Conservation (phyloP, 2,888 invertebrate genomes). For the Mesorhabditis spiculigera region DNA sequence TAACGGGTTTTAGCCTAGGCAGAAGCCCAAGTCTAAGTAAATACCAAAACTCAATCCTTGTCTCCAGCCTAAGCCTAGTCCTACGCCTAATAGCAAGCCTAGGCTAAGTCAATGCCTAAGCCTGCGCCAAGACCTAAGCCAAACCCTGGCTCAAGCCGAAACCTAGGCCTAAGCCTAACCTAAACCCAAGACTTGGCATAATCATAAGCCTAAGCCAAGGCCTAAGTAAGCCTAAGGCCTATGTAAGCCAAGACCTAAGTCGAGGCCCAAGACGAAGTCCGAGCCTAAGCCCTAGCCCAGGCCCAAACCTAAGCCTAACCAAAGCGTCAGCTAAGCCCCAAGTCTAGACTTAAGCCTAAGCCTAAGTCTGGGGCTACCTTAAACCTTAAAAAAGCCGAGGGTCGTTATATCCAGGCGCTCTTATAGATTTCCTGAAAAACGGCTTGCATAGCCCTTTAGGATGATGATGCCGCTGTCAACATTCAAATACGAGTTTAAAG, state of each 20-base stretch:
- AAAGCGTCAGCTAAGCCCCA: no score
- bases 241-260: neutral
- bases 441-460: no score
- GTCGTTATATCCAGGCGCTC: no score
- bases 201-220: neutral
- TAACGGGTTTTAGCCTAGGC: no score
- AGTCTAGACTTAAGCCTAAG: neutral
- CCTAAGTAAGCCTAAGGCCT: neutral
- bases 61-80: neutral
- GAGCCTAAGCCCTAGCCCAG: neutral
- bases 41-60: neutral
- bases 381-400: no score
- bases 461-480: no score
- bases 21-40: neutral
- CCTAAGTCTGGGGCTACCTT: no score
- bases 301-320: neutral
- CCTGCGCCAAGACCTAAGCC: neutral
- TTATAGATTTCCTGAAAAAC: no score
- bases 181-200: neutral
- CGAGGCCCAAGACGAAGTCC: neutral
- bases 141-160: no score
- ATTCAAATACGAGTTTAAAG: no score
- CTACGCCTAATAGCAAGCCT: neutral
- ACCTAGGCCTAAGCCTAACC: conserved; percentile 1
- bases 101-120: neutral